Conservation (phyloP, 2,113 vertebrate species). For the Callipepla squamata region DNA sequence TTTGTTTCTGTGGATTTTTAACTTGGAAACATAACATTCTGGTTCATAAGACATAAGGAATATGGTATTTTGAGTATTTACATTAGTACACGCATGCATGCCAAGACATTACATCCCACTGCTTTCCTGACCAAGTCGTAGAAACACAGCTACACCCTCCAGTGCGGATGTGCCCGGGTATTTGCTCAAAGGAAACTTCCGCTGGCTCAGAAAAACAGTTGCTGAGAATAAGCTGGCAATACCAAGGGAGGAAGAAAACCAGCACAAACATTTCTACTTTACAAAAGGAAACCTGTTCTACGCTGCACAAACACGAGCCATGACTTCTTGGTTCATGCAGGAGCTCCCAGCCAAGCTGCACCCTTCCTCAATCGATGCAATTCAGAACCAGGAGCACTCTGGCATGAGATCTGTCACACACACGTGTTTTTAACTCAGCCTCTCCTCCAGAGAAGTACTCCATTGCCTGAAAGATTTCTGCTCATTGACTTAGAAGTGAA, state of each 20-base stretch:
- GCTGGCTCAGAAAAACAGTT: neutral
- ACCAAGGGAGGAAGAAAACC: neutral
- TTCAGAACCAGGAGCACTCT: neutral
- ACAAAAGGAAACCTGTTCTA: neutral
- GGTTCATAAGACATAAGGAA: neutral
- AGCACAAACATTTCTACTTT: neutral
- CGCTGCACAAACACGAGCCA: neutral
- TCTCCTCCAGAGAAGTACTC: neutral
- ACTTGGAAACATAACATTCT: neutral
- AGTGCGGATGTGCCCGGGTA: neutral
- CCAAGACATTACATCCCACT: neutral
- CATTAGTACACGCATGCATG: fast-evolving
- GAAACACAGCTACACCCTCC: neutral
- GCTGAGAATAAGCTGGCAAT: neutral
- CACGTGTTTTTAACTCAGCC: neutral
- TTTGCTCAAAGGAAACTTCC: neutral
- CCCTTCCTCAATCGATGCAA: neutral
- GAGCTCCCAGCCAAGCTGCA: neutral
- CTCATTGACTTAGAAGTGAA: neutral
- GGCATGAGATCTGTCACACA: neutral
- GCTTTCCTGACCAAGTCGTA: neutral
- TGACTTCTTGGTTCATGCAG: neutral
- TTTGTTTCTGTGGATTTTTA: neutral
- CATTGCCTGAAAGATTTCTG: neutral
- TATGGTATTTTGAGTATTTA: neutral